Percentiles rank a stretch among this genome's conserved stretches.
These are phyloP conservation scores for Montipora foliosa DNA, from an alignment of 64 coral and sea anemone genomes.

Conservation along the genomic window DNA sequence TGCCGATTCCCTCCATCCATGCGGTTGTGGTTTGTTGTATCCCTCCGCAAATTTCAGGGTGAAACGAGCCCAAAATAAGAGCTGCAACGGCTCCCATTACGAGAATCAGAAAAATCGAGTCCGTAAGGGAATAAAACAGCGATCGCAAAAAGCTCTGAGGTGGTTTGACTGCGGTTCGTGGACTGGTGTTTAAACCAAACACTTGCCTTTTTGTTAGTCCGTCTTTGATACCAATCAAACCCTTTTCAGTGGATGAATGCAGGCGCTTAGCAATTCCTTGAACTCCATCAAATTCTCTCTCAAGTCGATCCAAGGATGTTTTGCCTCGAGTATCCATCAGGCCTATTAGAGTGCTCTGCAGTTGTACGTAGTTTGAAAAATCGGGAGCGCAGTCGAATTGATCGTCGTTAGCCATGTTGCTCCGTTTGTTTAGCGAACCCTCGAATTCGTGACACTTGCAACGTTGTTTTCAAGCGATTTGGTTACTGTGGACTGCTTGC, in stretches of 20 bases:
- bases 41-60: constrained; percentile 71
- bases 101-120: constrained; percentile 64
- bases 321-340: constrained; percentile 57
- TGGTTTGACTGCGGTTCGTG: constrained; percentile 23
- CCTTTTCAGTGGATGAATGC: constrained; percentile 82
- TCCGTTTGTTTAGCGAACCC: not conserved
- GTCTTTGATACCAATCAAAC: constrained; percentile 69
- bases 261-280: constrained; percentile 62
- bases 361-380: constrained; percentile 23
- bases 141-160: constrained; percentile 58
- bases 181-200: constrained; percentile 60
- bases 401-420: not conserved
- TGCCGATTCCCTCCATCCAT: constrained; percentile 84
- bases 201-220: constrained; percentile 42
- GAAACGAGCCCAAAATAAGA: constrained; percentile 61
- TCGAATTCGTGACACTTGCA: not conserved
- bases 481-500: not conserved
- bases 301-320: constrained; percentile 32
- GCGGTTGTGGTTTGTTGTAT: constrained; percentile 49
- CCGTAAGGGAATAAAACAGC: constrained; percentile 71
- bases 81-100: constrained; percentile 56
- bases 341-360: constrained; percentile 26
- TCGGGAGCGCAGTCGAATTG: constrained; percentile 28
- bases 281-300: constrained; percentile 65
- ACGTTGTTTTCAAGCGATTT: not conserved